phyloP scores from a whole-genome alignment of 2,113 vertebrate genomes.

The Sphyrna mokarran region DNA sequence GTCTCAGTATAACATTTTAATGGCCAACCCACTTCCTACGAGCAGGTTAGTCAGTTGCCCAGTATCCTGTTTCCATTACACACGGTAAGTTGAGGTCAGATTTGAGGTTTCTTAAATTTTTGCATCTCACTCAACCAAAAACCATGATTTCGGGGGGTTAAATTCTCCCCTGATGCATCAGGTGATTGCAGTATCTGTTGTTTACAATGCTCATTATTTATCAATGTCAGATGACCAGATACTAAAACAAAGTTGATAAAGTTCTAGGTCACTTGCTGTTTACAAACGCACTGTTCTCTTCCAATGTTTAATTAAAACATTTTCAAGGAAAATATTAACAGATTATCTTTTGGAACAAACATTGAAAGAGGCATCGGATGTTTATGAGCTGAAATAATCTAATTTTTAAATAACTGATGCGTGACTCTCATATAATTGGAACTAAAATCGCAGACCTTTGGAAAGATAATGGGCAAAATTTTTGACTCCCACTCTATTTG shows the following conservation, averaged over 20 bases:
- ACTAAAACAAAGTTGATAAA: constrained; percentile 1
- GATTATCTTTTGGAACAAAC: constrained; percentile 9
- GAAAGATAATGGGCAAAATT: background rate
- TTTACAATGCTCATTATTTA: constrained; percentile 19
- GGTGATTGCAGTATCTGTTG: background rate
- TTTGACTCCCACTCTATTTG: background rate
- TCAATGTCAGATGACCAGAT: background rate
- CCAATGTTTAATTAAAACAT: constrained; percentile 17
- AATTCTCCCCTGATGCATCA: background rate
- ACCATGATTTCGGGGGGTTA: background rate
- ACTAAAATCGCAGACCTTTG: background rate
- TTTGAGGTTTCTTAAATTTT: background rate
- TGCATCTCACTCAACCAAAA: background rate
- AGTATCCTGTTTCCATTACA: background rate
- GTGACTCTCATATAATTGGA: background rate
- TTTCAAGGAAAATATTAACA: constrained; percentile 35
- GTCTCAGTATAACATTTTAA: background rate
- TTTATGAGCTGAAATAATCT: background rate
- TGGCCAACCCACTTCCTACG: background rate
- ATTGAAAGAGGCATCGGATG: background rate
- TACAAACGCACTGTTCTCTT: constrained; percentile 18
- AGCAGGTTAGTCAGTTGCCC: background rate
- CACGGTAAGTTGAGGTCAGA: background rate
- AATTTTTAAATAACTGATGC: background rate
- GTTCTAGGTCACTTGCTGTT: constrained; percentile 9